Conservation (phyloP, 2,888 invertebrate species). For the Cryptocheilus praepositus region DNA sequence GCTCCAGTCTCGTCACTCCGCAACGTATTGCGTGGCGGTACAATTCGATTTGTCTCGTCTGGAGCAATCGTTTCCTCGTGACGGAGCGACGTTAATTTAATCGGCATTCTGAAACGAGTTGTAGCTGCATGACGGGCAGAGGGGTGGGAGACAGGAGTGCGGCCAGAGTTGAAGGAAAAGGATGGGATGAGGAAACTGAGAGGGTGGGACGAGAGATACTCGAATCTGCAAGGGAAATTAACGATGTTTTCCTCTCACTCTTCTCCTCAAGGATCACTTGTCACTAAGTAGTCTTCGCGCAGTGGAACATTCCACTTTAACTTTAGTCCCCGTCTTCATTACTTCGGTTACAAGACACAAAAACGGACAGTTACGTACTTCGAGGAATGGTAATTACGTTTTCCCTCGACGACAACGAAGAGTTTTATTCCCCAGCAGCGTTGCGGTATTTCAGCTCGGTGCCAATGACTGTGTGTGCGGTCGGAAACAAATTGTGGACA, state of each 20-base stretch:
- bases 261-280: conserved; percentile 62
- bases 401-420: too few relatives aligned
- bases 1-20: conserved; percentile 20
- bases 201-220: conserved; percentile 47
- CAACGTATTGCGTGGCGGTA: conserved; percentile 34
- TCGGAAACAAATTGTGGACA: too few relatives aligned
- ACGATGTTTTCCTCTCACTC: conserved; percentile 65
- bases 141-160: neutral
- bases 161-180: conserved; percentile 29
- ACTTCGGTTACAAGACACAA: conserved; percentile 21
- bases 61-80: conserved; percentile 49
- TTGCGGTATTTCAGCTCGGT: too few relatives aligned
- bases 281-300: conserved; percentile 57
- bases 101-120: conserved; percentile 60
- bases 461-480: too few relatives aligned
- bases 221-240: conserved; percentile 69
- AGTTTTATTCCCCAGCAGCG: too few relatives aligned
- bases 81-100: conserved; percentile 60
- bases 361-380: neutral
- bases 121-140: conserved; percentile 22
- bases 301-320: conserved; percentile 61
- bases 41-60: conserved; percentile 51
- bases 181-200: conserved; percentile 15
- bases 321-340: conserved; percentile 50
- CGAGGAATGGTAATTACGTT: neutral